A percentile compares a stretch with the other conserved stretches of the same genome.
phyloP scores from a whole-genome alignment of 2,113 vertebrate species.

The Gobiocypris rarus region DNA sequence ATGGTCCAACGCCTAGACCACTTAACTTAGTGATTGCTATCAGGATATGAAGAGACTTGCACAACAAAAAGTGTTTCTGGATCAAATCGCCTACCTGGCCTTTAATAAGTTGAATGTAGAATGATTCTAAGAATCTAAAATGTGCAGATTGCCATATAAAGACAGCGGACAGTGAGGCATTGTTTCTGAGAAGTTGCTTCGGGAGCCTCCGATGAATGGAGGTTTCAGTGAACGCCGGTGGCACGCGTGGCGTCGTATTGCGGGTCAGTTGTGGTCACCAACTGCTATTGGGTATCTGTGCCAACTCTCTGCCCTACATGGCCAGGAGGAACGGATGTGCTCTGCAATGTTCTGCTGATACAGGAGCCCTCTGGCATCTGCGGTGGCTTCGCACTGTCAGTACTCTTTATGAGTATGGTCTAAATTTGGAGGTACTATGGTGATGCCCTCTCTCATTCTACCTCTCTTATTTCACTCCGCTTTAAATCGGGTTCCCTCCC shows the following conservation, averaged over 20 bases:
- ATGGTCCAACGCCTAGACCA: no score
- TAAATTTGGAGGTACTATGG: conserved; percentile 50
- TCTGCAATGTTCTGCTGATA: conserved; percentile 37
- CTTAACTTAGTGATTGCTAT: no score
- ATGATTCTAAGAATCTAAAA: neutral
- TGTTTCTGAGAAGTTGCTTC: conserved; percentile 51
- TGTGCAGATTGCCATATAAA: conserved; percentile 23
- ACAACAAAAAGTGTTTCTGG: no score
- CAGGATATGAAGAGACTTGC: no score
- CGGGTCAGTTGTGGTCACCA: conserved; percentile 56
- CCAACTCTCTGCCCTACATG: conserved; percentile 58
- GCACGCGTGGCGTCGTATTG: conserved; percentile 52
- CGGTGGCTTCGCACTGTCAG: conserved; percentile 28
- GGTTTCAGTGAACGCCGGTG: conserved; percentile 41
- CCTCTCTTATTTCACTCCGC: conserved; percentile 23
- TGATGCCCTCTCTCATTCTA: conserved; percentile 24
- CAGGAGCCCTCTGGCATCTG: conserved; percentile 48
- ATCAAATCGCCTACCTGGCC: no score
- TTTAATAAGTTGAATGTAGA: neutral
- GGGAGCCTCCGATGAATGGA: conserved; percentile 31
- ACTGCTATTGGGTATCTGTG: conserved; percentile 40
- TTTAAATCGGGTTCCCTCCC: conserved; percentile 21
- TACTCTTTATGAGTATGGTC: conserved; percentile 4
- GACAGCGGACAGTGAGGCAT: conserved; percentile 38
- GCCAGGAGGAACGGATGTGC: conserved; percentile 29